phyloP scores from a whole-genome alignment of 2,888 invertebrate species.

The Lymantria monacha region DNA sequence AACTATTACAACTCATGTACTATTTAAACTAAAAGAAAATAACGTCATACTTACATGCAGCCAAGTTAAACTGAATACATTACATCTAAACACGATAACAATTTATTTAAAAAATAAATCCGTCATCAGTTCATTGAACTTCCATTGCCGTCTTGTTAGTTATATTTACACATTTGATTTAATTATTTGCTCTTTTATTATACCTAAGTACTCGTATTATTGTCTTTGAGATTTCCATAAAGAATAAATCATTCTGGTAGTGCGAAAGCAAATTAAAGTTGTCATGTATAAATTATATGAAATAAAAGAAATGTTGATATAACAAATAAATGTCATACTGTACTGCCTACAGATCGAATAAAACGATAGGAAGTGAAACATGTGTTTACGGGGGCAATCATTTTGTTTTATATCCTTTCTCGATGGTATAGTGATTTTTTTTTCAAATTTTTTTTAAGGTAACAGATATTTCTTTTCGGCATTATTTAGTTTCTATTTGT shows the following conservation, averaged over 20 bases:
- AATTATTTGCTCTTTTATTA: neutral
- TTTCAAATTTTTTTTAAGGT: conserved; percentile 1
- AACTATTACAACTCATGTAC: too few relatives aligned
- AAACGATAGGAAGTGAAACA: conserved; percentile 12
- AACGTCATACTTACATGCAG: too few relatives aligned
- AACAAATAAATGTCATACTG: conserved; percentile 4
- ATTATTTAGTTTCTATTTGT: neutral
- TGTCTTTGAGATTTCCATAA: neutral
- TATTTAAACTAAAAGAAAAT: too few relatives aligned
- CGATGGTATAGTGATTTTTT: conserved; percentile 3
- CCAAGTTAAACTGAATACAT: too few relatives aligned
- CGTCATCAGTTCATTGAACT: neutral
- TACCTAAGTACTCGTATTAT: neutral
- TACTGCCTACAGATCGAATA: conserved; percentile 10
- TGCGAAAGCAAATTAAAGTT: conserved; percentile 1
- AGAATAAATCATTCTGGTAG: neutral
- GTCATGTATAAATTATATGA: conserved; percentile 5
- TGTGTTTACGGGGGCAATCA: conserved; percentile 10
- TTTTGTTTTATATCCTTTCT: conserved; percentile 7
- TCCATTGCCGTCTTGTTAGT: neutral
- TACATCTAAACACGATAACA: neutral
- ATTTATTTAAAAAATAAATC: neutral
- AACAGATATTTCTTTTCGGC: neutral
- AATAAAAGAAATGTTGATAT: conserved; percentile 6
- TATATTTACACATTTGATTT: neutral